Evolutionary conservation across 92 coral and sea anemone species (phyloP).

Genomic region (Bergia puertoricense): DNA sequence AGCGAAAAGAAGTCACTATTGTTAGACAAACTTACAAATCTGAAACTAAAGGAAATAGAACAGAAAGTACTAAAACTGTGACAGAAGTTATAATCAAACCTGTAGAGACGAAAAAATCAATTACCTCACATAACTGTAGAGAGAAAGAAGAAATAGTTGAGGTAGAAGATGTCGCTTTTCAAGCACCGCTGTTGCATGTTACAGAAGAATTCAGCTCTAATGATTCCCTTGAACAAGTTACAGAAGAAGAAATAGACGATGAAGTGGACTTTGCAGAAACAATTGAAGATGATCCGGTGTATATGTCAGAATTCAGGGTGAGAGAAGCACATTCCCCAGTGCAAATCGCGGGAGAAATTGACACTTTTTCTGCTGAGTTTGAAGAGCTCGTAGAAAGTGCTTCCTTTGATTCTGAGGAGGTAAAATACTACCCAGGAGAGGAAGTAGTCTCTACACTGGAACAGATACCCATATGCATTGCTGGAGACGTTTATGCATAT

Average conservation of each 20-base stretch:
- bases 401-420: slow-evolving; percentile 11
- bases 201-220: slow-evolving; percentile 12
- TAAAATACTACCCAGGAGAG: slow-evolving; percentile 24
- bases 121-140: background rate
- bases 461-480: slow-evolving; percentile 16
- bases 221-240: slow-evolving; percentile 27
- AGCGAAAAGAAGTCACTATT: slow-evolving; percentile 9
- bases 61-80: background rate
- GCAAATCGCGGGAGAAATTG: slow-evolving; percentile 48
- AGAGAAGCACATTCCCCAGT: slow-evolving; percentile 41
- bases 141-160: background rate
- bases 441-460: slow-evolving; percentile 35
- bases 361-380: slow-evolving; percentile 17
- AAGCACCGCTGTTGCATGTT: background rate
- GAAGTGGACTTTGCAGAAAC: slow-evolving; percentile 42
- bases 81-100: background rate
- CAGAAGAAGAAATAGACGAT: slow-evolving; percentile 33
- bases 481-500: background rate
- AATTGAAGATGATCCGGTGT: slow-evolving; percentile 34
- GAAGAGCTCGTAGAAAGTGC: slow-evolving; percentile 36
- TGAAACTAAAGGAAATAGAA: slow-evolving; percentile 6
- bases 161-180: background rate
- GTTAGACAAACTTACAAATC: background rate
- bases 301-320: slow-evolving; percentile 27
- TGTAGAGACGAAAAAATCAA: background rate